phyloP scores from a whole-genome alignment of 2,888 invertebrate genomes.

The Ectropis crepuscularia region DNA sequence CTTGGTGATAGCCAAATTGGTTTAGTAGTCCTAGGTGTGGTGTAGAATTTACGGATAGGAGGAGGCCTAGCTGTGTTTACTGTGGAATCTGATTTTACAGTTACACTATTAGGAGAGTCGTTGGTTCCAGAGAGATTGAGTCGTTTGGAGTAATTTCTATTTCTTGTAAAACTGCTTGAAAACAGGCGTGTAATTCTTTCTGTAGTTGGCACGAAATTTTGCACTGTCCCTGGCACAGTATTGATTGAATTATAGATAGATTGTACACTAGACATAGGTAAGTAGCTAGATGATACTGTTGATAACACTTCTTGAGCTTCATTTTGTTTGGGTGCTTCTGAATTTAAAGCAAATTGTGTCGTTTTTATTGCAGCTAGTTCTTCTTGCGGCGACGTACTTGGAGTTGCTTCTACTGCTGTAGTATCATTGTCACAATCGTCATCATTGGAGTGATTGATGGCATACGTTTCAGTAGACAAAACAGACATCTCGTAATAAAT shows the following conservation, averaged over 20 bases:
- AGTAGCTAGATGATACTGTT: slow-evolving; percentile 52
- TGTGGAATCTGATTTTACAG: slow-evolving; percentile 57
- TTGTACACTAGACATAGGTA: slow-evolving; percentile 54
- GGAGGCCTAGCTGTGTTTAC: slow-evolving; percentile 55
- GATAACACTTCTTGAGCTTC: slow-evolving; percentile 49
- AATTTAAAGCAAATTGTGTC: slow-evolving; percentile 48
- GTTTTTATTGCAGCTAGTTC: slow-evolving; percentile 59
- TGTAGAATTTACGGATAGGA: slow-evolving; percentile 68
- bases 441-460: slow-evolving; percentile 65
- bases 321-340: slow-evolving; percentile 6
- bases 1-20: slow-evolving; percentile 77
- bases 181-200: slow-evolving; percentile 58
- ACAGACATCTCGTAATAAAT: slow-evolving; percentile 82
- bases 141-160: slow-evolving; percentile 71
- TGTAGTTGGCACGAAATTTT: slow-evolving; percentile 60
- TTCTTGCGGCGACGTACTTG: slow-evolving; percentile 62
- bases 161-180: slow-evolving; percentile 62
- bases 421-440: slow-evolving; percentile 77
- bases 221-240: slow-evolving; percentile 57
- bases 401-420: slow-evolving; percentile 58
- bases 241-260: slow-evolving; percentile 53
- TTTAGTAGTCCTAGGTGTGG: slow-evolving; percentile 69
- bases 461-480: slow-evolving; percentile 77
- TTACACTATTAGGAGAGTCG: slow-evolving; percentile 74
- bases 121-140: slow-evolving; percentile 66